These are phyloP conservation scores for Perizoma flavofasciatum DNA, from an alignment of 2,888 invertebrate species.

Conservation along the genomic window DNA sequence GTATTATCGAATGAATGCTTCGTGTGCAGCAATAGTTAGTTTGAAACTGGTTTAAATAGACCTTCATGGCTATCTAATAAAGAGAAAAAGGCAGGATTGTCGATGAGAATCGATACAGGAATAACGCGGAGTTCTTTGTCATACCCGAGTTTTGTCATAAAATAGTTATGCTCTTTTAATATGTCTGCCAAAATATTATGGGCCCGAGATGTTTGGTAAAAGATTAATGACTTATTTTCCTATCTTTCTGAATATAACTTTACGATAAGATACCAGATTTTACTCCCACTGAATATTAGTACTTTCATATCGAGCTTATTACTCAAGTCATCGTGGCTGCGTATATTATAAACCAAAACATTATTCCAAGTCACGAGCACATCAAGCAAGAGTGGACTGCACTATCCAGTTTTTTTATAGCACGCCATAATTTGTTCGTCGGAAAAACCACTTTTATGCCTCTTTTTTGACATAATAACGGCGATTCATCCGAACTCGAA, in stretches of 20 bases:
- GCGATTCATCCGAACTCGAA: too few species aligned
- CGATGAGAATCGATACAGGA: not conserved
- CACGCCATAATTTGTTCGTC: too few species aligned
- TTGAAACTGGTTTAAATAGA: too few species aligned
- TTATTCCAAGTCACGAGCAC: too few species aligned
- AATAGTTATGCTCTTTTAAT: slow-evolving; percentile 11
- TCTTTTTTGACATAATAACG: not conserved
- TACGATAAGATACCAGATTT: slow-evolving; percentile 8
- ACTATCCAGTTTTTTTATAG: too few species aligned
- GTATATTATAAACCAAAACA: not conserved
- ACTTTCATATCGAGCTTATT: not conserved
- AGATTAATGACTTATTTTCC: slow-evolving; percentile 4
- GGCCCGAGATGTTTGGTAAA: slow-evolving; percentile 8
- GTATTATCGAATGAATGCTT: too few species aligned
- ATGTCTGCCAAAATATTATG: slow-evolving; percentile 3
- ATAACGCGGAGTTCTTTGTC: slow-evolving; percentile 5
- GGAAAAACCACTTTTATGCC: too few species aligned
- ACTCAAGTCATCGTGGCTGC: not conserved
- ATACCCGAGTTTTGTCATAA: slow-evolving; percentile 6
- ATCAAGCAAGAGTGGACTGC: too few species aligned
- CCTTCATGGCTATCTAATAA: too few species aligned
- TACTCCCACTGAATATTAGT: slow-evolving; percentile 3
- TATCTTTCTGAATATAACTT: slow-evolving; percentile 9
- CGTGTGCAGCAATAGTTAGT: too few species aligned
- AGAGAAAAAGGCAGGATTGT: too few species aligned